Percentiles rank a stretch among this genome's conserved stretches.
phyloP scores from a whole-genome alignment of 2,113 vertebrate species.

The Aix galericulata region DNA sequence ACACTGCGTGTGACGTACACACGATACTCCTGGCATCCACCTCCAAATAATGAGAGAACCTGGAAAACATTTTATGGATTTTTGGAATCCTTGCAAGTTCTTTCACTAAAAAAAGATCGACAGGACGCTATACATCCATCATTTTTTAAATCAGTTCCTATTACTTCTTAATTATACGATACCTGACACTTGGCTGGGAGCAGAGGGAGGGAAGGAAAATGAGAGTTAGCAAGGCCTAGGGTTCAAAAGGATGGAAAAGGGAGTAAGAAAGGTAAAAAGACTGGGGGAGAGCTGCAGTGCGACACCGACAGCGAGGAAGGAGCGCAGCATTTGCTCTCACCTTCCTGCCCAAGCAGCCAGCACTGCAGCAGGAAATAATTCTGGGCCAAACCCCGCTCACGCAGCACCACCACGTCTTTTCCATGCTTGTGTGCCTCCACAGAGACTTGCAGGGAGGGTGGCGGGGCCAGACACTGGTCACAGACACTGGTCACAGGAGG shows the following conservation, averaged over 20 bases:
- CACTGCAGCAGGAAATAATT: background rate
- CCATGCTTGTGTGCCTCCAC: background rate
- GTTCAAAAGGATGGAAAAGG: background rate
- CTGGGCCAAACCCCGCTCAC: background rate
- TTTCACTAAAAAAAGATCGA: background rate
- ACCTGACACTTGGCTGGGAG: background rate
- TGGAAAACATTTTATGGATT: background rate
- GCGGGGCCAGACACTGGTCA: background rate
- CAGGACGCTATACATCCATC: background rate
- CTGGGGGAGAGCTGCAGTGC: background rate
- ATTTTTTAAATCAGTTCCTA: background rate
- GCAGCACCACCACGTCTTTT: background rate
- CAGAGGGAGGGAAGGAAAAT: background rate
- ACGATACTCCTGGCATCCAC: background rate
- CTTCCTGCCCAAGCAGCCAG: background rate
- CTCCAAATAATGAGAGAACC: background rate
- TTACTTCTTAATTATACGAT: background rate
- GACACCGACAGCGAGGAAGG: background rate
- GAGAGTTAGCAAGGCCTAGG: background rate
- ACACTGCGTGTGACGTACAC: background rate
- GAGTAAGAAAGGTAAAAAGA: background rate
- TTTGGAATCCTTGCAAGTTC: background rate
- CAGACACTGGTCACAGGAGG: background rate
- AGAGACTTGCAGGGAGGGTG: background rate
- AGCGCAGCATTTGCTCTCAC: background rate